Evolutionary conservation across 2,113 vertebrate genomes (phyloP).

Genomic region (Bubalus kerabau): DNA sequence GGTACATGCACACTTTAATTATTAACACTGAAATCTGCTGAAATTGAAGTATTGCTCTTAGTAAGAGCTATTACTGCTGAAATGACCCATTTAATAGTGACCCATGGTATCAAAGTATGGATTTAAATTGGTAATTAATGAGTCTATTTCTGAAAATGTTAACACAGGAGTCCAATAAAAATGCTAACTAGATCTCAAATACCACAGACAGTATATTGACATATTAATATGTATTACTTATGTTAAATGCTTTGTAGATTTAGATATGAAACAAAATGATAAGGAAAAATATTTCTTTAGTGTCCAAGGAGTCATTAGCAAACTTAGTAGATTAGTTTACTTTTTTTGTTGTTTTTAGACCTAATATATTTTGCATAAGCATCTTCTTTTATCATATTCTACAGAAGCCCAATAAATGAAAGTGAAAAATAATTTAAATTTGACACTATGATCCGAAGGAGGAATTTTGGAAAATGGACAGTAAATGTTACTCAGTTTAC

Average conservation of each 20-base stretch:
- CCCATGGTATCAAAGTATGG: slow-evolving; percentile 80
- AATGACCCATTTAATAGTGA: slow-evolving; percentile 85
- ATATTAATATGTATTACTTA: slow-evolving; percentile 80
- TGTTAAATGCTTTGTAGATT: slow-evolving; percentile 73
- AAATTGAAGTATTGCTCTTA: slow-evolving; percentile 80
- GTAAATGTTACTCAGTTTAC: not conserved
- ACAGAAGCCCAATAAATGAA: slow-evolving; percentile 47
- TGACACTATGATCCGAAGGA: not conserved
- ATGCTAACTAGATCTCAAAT: slow-evolving; percentile 84
- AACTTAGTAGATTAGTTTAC: slow-evolving; percentile 55
- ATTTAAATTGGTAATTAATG: slow-evolving; percentile 88
- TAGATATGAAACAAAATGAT: slow-evolving; percentile 62
- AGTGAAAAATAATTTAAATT: not conserved
- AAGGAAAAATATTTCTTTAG: slow-evolving; percentile 64
- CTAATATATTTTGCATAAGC: not conserved
- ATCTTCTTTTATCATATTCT: slow-evolving; percentile 65
- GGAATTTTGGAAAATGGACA: not conserved
- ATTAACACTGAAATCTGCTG: slow-evolving; percentile 78
- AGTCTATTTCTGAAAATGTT: slow-evolving; percentile 82
- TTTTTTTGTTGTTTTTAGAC: slow-evolving; percentile 45
- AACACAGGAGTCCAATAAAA: slow-evolving; percentile 83
- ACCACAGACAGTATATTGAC: slow-evolving; percentile 77
- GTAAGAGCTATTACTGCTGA: slow-evolving; percentile 81
- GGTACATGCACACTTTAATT: slow-evolving; percentile 80
- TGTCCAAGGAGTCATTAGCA: slow-evolving; percentile 55